Evolutionary conservation across 2,888 invertebrate species (phyloP), one percentile per base, ranked within the genome.

Genomic region (Ormyrus nitidulus): DNA sequence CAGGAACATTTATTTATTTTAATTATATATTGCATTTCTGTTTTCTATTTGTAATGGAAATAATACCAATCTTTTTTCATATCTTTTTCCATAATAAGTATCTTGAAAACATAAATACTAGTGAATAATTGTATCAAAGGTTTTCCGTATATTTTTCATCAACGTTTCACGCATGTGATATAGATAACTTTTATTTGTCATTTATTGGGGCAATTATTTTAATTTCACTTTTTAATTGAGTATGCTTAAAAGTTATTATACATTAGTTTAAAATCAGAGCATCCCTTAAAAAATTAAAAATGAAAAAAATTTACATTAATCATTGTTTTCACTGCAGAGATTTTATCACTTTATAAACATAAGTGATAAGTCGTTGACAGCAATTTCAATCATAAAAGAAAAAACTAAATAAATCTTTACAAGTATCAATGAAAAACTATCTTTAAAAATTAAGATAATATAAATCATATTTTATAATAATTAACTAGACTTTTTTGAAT

Each of bases 381-480:
- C 13, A 74, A 79, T 79, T 53, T 81, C 62, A 73, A 77, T 61
- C 48, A 64, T 61, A 62, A 75, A 81, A 64, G 78, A 69, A 75
- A 81, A 58, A 81, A 69, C 19, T 81, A 73, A 73, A 73, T 74
- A 51, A 64, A 58, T 54, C 61, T 71, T 77, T 72, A 66, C 54
- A 81, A 65, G 53, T 53, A 44, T 53, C 77, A 51, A 61, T 80
- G 48, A 19, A 72, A 70, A 66, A 81, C 76, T 81, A 81, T 69
- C 69, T 79, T 59, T 64, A 69, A 65, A 78, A 71, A 75, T 80
- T 48, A 66, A 71, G 69, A 81, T 78, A 81, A 71, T n/a, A 53
- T 68, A 65, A 74, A 68, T 62, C 54, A 44, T 61, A 66, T 53
- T 74, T 73, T 46, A 62, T 69, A 58, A 81, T 68, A 79, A 79